Evolutionary conservation across 1,140 invertebrate genomes (phyloP).

Genomic region (Danaus plexippus): DNA sequence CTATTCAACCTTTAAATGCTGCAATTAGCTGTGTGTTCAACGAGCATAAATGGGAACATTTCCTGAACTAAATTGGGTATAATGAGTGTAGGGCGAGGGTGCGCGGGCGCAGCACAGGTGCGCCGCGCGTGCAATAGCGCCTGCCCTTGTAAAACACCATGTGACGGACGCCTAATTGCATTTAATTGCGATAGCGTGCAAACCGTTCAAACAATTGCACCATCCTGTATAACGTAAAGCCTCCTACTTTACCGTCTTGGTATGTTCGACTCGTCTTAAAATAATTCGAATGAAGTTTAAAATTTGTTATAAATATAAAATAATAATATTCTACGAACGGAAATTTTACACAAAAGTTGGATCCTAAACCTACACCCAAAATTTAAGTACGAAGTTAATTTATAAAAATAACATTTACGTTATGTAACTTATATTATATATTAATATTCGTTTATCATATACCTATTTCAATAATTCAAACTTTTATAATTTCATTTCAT

Average conservation of each 20-base stretch:
- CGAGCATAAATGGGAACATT: slow-evolving; percentile 56
- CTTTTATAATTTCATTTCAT: too few relatives aligned
- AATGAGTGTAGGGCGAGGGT: slow-evolving; percentile 49
- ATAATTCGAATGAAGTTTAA: too few relatives aligned
- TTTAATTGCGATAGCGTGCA: slow-evolving; percentile 35
- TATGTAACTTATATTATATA: too few relatives aligned
- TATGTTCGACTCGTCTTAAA: too few relatives aligned
- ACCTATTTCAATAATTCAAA: too few relatives aligned
- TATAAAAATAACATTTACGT: too few relatives aligned
- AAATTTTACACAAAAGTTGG: too few relatives aligned
- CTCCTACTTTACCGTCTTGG: background rate
- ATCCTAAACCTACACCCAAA: too few relatives aligned
- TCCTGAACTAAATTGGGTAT: slow-evolving; percentile 57
- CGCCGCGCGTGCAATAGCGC: slow-evolving; percentile 42
- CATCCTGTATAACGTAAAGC: background rate
- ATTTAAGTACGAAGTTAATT: too few relatives aligned
- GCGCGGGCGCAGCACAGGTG: slow-evolving; percentile 51
- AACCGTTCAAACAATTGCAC: background rate
- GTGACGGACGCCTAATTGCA: slow-evolving; percentile 38
- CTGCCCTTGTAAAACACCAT: slow-evolving; percentile 19
- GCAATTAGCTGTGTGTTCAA: slow-evolving; percentile 51
- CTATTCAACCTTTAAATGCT: slow-evolving; percentile 37
- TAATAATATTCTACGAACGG: too few relatives aligned
- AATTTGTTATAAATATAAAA: too few relatives aligned
- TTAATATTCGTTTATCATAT: too few relatives aligned